A percentile compares a stretch with the other conserved stretches of the same genome.
Evolutionary conservation across 2,113 vertebrate genomes (phyloP).

Genomic region (Halcyon senegalensis): DNA sequence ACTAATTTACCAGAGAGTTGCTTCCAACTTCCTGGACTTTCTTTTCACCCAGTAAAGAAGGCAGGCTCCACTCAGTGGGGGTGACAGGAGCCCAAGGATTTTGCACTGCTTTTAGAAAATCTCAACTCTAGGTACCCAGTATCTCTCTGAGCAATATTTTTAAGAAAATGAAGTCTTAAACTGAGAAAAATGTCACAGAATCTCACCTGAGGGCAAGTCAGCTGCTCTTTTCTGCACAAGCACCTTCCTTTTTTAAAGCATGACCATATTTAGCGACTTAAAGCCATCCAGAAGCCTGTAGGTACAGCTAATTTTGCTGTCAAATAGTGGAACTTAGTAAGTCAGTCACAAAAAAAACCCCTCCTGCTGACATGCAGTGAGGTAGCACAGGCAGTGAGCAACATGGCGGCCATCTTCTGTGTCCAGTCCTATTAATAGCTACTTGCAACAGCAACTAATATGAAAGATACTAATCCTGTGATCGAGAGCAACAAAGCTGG

Average conservation of each 20-base stretch:
- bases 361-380: neutral
- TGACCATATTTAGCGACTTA: neutral
- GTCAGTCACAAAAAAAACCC: neutral
- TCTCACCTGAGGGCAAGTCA: neutral
- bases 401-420: rapidly evolving
- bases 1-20: neutral
- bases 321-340: neutral
- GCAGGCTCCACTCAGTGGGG: neutral
- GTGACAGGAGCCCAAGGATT: rapidly evolving
- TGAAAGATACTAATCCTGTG: neutral
- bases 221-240: neutral
- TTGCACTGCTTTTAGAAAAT: neutral
- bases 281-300: neutral
- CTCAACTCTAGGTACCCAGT: neutral
- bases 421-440: neutral
- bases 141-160: neutral
- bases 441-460: neutral
- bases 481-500: neutral
- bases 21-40: neutral
- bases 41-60: neutral
- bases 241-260: neutral
- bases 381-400: neutral
- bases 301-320: neutral
- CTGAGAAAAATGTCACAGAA: neutral
- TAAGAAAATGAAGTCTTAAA: neutral